Evolutionary conservation across 2,888 invertebrate genomes (phyloP), one percentile per base, ranked within the genome.

Genomic region (Caenorhabditis angaria): DNA sequence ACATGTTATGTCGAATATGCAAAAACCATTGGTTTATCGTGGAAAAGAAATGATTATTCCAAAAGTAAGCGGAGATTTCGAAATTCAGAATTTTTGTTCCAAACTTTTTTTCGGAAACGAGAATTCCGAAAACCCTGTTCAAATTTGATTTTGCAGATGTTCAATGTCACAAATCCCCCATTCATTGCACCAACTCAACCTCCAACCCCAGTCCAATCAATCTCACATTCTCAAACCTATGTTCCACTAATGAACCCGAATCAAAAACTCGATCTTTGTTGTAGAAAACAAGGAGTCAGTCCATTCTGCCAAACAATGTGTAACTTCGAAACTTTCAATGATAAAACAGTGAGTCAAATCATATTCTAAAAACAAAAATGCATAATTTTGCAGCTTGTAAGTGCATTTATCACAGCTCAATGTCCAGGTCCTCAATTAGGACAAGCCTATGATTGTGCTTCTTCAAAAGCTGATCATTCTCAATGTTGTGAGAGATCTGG

Each of bases 381-480:
- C 48, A 35, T 58, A 20, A 18, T 27, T 4, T 63, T 83, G 55
- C 65, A 85, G 85, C 61, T 85, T 22, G 82, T 85, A 6, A 74
- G 71, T 27, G 85, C 85, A 1, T 80, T 85, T 54, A 64, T 85
- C n/a, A 82, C 82, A 20, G 77, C 75, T 20, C 84, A 84, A 66
- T 85, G 85, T 57, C 85, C 85, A 25, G 85, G 84, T 12, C 80
- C 82, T 1, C 83, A 85, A 65, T 70, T 85, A 5, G 83, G 82
- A 8, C 79, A 83, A 66, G 85, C 85, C 10, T 85, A 84, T 69
- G 84, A 84, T 61, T 85, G 84, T 64, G 85, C 84, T 20, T 81
- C 80, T 0, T 81, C 81, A 1, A 83, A 84, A 65, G 83, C 80
- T 0, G 84, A 85, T 57, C 84, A 84, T 70, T 67, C 77, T 14